Base-by-base conservation (phyloP, 2,888 invertebrate genomes). In the Phytoseiulus persimilis region DNA sequence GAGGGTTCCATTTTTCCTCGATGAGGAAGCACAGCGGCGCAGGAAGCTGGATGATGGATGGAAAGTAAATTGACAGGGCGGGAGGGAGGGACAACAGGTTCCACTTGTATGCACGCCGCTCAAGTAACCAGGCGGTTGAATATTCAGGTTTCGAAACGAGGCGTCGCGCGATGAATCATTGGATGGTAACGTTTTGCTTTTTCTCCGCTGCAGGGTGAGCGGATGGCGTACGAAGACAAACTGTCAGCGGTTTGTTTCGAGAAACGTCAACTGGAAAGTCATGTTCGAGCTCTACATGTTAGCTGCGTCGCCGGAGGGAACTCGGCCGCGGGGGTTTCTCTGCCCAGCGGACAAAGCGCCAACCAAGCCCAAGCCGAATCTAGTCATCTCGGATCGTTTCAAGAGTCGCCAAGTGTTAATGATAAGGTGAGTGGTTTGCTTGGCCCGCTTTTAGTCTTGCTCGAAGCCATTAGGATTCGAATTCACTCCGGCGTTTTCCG, bases 321-420 rank as follows among this genome's bases (percentile, higher is more conserved):
- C 33, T 87, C 87, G 33, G 33, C 87, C 32, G 87, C 39, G 45
- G 32, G 39, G 5, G 87, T 45, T 87, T 33, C 87, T 9, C 39
- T 45, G 5, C 32, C 87, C 33, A 87, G n/a, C 23, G 32, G 39
- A 39, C 39, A 33, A n/a, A 87, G 33, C 87, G 31, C 39, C 87
- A 45, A 11, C 45, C 87, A 87, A 39, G 32, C 87, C n/a, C 39
- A 33, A 45, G 87, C 45, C 87, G 45, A 87, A 39, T 87, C 87
- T 87, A 87, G 87, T 87, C 87, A 87, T 87, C 87, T 87, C 87
- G 87, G 87, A 45, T 87, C 87, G 32, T 87, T 87, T 87, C 87
- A 87, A n/a, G 87, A 87, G 39, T 87, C 87, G 32, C 87, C 87
- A 33, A 87, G 87, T 31, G 45, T 87, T 9, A 87, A 87, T 31